phyloP scores from a whole-genome alignment of 2,888 invertebrate species.

The Macaria liturata region DNA sequence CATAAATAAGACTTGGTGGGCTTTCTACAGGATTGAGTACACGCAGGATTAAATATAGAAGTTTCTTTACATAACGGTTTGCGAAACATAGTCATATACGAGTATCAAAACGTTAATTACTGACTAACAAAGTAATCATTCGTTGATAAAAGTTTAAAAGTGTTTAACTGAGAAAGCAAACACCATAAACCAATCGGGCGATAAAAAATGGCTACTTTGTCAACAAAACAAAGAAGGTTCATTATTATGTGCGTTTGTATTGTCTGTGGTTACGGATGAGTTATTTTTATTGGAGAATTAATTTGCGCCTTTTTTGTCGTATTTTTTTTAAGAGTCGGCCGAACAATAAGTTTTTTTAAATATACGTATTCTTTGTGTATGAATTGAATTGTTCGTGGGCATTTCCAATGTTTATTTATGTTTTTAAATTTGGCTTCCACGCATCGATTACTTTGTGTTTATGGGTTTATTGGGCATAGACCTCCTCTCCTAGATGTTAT shows the following conservation, averaged over 20 bases:
- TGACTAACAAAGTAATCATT: too few species aligned
- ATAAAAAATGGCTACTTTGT: constrained; percentile 12
- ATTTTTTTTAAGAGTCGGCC: not conserved
- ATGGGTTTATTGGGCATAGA: not conserved
- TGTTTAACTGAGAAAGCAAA: not conserved
- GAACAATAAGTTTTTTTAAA: constrained; percentile 1
- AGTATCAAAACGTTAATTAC: too few species aligned
- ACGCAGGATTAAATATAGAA: too few species aligned
- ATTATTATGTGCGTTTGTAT: constrained; percentile 11
- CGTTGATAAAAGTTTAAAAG: too few species aligned
- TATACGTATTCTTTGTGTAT: not conserved
- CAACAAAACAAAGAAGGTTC: constrained; percentile 18
- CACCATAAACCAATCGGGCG: constrained; percentile 20
- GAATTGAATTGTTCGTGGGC: not conserved
- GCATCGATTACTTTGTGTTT: not conserved
- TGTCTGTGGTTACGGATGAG: constrained; percentile 17
- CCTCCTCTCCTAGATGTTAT: too few species aligned
- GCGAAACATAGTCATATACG: too few species aligned
- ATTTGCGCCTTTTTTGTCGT: constrained; percentile 3
- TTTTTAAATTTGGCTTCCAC: not conserved
- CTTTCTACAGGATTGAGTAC: too few species aligned
- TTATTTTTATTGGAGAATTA: constrained; percentile 16
- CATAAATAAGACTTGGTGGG: too few species aligned
- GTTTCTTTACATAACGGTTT: too few species aligned
- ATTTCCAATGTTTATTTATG: not conserved